Base-by-base conservation (phyloP, 2,888 invertebrate species). In the Cerceris rybyensis region DNA sequence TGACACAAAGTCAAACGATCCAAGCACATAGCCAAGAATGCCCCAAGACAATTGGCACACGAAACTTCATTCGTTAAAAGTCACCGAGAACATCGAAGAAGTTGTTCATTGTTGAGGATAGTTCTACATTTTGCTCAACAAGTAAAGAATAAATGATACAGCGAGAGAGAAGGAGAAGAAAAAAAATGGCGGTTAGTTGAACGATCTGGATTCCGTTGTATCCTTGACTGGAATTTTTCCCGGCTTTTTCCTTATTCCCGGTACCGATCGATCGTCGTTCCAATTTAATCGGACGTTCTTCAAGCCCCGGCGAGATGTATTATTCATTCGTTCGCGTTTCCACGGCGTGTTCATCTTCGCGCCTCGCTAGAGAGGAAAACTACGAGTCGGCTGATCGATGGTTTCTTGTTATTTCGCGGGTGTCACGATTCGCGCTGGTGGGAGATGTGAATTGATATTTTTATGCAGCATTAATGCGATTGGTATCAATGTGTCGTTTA, bases 201-300 rank as follows among this genome's bases (percentile, higher is more conserved):
- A 55, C 70, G 64, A 74, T 73, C 65, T 69, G 59, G 59, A 65
- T 70, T 39, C 52, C 28, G 28, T 28, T 28, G 74, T 80, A 86
- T 87, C 85, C 86, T 88, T 85, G 87, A 83, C 75, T 84, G 83
- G 84, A 87, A 88, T 86, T 83, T 86, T 86, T 85, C 86, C 82
- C 84, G 87, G 85, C 83, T 83, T 89, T 87, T 87, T 88, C 86
- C 68, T 67, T 85, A 85, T 89, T 88, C 88, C 86, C 81, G 82
- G 84, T 88, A 86, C 80, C 70, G 75, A 78, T 81, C 86, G 87
- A 87, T 86, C 69, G 84, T 74, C 86, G 82, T 80, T 80, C 80
- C 84, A 87, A 88, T 89, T 87, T 85, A 87, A 85, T 86, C 84
- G 83, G 81, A 86, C 83, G 85, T 84, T 81, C 73, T 61, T 70